Base-by-base conservation (phyloP, 2,888 invertebrate species). In the Tortricodes alternella region DNA sequence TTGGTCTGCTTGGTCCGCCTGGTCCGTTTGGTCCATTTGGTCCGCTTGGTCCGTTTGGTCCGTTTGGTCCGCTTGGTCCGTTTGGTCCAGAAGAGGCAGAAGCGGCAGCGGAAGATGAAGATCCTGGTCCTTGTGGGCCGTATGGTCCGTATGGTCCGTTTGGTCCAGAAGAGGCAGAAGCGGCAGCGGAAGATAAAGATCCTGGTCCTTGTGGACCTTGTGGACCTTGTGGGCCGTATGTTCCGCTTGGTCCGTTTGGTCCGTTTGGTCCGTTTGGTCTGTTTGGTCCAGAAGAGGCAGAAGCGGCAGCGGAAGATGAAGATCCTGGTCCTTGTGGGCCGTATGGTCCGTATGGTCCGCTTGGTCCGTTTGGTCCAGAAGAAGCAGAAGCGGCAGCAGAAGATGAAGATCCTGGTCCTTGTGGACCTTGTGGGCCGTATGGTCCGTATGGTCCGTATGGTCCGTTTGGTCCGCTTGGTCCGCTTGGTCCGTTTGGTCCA, bases 161-260 rank as follows among this genome's bases (percentile, higher is more conserved):
- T 21, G 53, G 46, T 15, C 50, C 63, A 16, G 60, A 43, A 38
- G 62, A 53, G 39, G 60, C 38, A 59, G 56, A 13, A 24, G 46
- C 32, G 19, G 21, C 21, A 2, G 55, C 39, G 38, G 58, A 29
- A 11, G 44, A 59, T 35, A 35, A n/a, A 19, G 34, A n/a, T 18
- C 61, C 48, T 13, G 48, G 21, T 13, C 41, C 51, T 1, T 7
- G 32, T 18, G 21, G 11, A 11, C 37, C 39, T 19, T 23, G 8
- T 46, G 43, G 32, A 43, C 46, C 57, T 29, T 24, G 8, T 53
- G 29, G 27, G n/a, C 48, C 62, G 0, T 23, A 3, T 46, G 32
- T 34, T 24, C 56, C 58, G 9, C 32, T 4, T 63, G 52, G 46
- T 46, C 59, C 59, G n/a, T 41, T 13, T 38, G 53, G 38, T 37